Conservation (phyloP, 2,797 vertebrate species). For the Sebastes kiyomatsui region DNA sequence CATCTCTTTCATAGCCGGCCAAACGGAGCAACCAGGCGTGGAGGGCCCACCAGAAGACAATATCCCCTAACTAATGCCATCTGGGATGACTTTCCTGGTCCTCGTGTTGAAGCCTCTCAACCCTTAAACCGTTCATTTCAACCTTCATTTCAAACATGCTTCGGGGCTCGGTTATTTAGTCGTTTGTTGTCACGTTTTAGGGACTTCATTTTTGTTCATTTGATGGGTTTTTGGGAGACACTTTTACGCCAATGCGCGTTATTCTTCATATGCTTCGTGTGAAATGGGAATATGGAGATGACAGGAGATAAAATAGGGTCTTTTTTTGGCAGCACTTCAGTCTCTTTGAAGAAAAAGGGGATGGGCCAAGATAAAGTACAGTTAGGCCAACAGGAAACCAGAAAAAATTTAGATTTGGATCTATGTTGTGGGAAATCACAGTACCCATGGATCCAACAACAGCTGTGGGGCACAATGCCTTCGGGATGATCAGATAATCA, state of each 20-base stretch:
- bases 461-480: slow-evolving; percentile 31
- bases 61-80: slow-evolving; percentile 75
- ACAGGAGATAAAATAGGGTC: slow-evolving; percentile 7
- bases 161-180: slow-evolving; percentile 20
- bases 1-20: slow-evolving; percentile 74
- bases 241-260: slow-evolving; percentile 19
- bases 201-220: slow-evolving; percentile 28
- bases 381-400: slow-evolving; percentile 51
- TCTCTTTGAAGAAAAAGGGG: slow-evolving; percentile 11
- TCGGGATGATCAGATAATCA: slow-evolving; percentile 45
- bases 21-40: slow-evolving; percentile 73
- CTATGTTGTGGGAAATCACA: slow-evolving; percentile 45
- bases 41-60: slow-evolving; percentile 73
- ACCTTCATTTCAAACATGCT: slow-evolving; percentile 44
- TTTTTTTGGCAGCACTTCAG: slow-evolving; percentile 32
- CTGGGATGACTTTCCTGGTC: slow-evolving; percentile 63
- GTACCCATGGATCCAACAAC: slow-evolving; percentile 20
- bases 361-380: slow-evolving; percentile 41
- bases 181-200: slow-evolving; percentile 18
- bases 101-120: slow-evolving; percentile 42
- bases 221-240: slow-evolving; percentile 21
- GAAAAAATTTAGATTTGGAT: slow-evolving; percentile 52
- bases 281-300: slow-evolving; percentile 36
- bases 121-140: slow-evolving; percentile 56
- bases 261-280: slow-evolving; percentile 17